phyloP scores from a whole-genome alignment of 2,113 vertebrate species.

The Corapipo altera region DNA sequence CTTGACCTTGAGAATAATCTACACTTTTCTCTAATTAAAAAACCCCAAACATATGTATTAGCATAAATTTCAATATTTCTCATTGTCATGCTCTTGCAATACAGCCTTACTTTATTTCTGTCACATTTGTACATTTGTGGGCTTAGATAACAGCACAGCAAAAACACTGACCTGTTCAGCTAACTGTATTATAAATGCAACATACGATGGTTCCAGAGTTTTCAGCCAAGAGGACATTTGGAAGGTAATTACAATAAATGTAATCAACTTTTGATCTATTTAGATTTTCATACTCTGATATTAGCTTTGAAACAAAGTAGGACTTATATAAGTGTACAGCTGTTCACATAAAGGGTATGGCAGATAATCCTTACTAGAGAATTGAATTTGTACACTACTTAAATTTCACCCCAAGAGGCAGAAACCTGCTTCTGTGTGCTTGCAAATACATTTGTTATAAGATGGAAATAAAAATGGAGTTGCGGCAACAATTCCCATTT shows the following conservation, averaged over 20 bases:
- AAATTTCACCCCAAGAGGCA: neutral
- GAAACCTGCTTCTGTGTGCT: neutral
- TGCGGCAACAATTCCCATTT: neutral
- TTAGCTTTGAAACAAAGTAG: neutral
- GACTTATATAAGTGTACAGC: neutral
- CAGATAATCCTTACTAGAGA: neutral
- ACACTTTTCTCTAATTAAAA: neutral
- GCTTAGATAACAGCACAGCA: neutral
- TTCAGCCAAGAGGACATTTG: neutral
- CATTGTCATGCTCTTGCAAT: neutral
- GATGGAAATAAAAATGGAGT: neutral
- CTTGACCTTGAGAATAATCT: neutral
- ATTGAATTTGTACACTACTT: neutral
- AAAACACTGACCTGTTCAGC: neutral
- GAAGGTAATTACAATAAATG: neutral
- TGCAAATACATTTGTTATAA: neutral
- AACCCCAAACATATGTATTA: neutral
- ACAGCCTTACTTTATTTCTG: neutral
- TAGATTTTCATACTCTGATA: neutral
- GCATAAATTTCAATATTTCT: neutral
- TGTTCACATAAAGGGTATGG: neutral
- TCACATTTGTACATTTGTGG: neutral
- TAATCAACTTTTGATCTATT: neutral
- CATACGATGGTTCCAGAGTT: neutral
- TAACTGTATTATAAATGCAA: neutral